Percentiles rank a stretch among this genome's conserved stretches.
Evolutionary conservation across 2,113 vertebrate species (phyloP).

Genomic region (Apteryx mantelli): DNA sequence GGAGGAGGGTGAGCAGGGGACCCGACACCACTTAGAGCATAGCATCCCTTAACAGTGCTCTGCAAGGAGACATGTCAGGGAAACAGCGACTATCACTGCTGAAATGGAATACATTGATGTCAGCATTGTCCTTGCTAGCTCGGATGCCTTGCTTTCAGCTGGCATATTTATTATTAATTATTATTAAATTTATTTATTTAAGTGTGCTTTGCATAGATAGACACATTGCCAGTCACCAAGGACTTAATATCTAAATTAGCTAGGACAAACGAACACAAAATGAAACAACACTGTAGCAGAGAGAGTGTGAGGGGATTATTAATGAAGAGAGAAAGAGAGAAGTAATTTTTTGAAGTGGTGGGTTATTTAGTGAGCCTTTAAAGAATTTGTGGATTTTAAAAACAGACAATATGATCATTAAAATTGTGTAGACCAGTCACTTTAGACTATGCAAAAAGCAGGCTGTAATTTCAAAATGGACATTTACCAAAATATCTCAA

Average conservation of each 20-base stretch:
- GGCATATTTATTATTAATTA: constrained; percentile 64
- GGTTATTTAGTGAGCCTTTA: background rate
- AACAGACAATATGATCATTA: background rate
- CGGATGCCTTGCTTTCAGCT: constrained; percentile 11
- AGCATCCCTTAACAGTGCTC: background rate
- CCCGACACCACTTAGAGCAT: background rate
- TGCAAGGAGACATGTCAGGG: background rate
- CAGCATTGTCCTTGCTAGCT: constrained; percentile 40
- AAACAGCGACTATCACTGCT: background rate
- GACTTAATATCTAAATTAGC: constrained; percentile 73
- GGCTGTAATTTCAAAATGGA: background rate
- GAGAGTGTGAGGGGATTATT: constrained; percentile 48
- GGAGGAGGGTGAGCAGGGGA: background rate
- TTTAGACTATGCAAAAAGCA: background rate
- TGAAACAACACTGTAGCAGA: constrained; percentile 40
- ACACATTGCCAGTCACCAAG: constrained; percentile 60
- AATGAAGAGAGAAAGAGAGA: constrained; percentile 33
- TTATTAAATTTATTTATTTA: constrained; percentile 68
- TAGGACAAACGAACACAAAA: constrained; percentile 64
- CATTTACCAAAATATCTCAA: background rate
- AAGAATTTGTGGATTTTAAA: background rate
- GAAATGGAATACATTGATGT: constrained; percentile 15
- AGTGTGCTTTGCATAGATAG: constrained; percentile 59
- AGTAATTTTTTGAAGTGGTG: constrained; percentile 7
- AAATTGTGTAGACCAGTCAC: background rate